Percentiles rank a stretch among this genome's conserved stretches.
Evolutionary conservation across 92 coral and sea anemone genomes (phyloP).

Genomic region (Bergia sp.): DNA sequence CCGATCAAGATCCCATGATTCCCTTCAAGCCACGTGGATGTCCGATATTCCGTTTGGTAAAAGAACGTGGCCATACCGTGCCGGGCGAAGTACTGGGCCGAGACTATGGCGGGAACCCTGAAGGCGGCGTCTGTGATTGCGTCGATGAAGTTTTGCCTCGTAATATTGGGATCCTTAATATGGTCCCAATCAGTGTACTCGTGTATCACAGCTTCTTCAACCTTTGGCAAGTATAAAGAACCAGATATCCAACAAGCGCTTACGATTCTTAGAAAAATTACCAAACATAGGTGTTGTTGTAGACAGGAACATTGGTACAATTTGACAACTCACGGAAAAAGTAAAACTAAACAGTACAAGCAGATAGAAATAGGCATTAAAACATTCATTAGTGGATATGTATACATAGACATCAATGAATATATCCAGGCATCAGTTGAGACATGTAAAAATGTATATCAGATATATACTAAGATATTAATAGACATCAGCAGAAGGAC

Average conservation of each 20-base stretch:
- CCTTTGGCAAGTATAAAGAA: not conserved
- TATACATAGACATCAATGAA: too few relatives aligned
- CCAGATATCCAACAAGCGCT: not conserved
- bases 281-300: not conserved
- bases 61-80: conserved; percentile 55
- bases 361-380: too few relatives aligned
- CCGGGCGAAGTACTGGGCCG: conserved; percentile 63
- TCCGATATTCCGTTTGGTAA: conserved; percentile 53
- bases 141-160: conserved; percentile 59
- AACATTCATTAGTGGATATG: too few relatives aligned
- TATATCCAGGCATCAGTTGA: too few relatives aligned
- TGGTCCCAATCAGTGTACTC: conserved; percentile 68
- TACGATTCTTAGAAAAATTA: not conserved
- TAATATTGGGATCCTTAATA: conserved; percentile 49
- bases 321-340: not conserved
- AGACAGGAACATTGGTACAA: not conserved
- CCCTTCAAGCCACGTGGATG: not conserved
- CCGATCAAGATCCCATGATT: not conserved
- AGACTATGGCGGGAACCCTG: conserved; percentile 63
- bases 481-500: too few relatives aligned
- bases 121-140: conserved; percentile 63
- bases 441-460: too few relatives aligned
- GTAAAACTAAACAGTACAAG: not conserved
- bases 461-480: too few relatives aligned
- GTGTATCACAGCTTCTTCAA: conserved; percentile 52